Percentiles rank a stretch among this genome's conserved stretches.
Conservation (phyloP, 2,888 invertebrate genomes). For the Ophonus ardosiacus region DNA sequence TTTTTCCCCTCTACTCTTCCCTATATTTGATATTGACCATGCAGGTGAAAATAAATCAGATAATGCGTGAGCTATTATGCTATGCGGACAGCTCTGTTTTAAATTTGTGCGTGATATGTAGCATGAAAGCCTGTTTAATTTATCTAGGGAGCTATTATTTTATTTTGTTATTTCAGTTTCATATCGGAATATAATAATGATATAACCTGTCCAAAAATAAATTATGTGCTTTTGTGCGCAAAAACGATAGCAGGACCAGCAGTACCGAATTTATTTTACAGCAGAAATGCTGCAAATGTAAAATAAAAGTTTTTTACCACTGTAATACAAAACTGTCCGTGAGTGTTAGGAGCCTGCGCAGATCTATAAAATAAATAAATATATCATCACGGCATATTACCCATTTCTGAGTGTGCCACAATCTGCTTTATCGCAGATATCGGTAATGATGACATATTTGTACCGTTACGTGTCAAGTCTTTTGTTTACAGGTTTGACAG, state of each 20-base stretch:
- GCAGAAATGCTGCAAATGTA: neutral
- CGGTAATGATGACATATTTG: no score
- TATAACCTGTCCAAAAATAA: slow-evolving; percentile 47
- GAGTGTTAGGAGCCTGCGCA: no score
- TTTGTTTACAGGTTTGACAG: no score
- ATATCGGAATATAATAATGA: slow-evolving; percentile 45
- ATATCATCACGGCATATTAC: no score
- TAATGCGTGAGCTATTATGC: slow-evolving; percentile 27
- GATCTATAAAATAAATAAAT: no score
- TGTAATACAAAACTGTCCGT: no score
- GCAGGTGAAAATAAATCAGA: slow-evolving; percentile 34
- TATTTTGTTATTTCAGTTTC: slow-evolving; percentile 43
- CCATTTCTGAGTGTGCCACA: no score
- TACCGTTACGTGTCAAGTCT: no score
- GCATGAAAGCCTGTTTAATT: slow-evolving; percentile 38
- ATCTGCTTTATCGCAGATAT: no score
- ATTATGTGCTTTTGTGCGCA: slow-evolving; percentile 17
- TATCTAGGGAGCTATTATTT: slow-evolving; percentile 51
- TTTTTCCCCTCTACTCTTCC: neutral
- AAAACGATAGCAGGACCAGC: neutral
- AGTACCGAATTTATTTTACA: neutral
- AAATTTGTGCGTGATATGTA: slow-evolving; percentile 37
- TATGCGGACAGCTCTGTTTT: slow-evolving; percentile 12
- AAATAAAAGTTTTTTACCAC: no score
- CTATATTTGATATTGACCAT: neutral